These are phyloP conservation scores for Drosophila ogumai DNA, from an alignment of 1,140 invertebrate genomes.

Conservation along the genomic window DNA sequence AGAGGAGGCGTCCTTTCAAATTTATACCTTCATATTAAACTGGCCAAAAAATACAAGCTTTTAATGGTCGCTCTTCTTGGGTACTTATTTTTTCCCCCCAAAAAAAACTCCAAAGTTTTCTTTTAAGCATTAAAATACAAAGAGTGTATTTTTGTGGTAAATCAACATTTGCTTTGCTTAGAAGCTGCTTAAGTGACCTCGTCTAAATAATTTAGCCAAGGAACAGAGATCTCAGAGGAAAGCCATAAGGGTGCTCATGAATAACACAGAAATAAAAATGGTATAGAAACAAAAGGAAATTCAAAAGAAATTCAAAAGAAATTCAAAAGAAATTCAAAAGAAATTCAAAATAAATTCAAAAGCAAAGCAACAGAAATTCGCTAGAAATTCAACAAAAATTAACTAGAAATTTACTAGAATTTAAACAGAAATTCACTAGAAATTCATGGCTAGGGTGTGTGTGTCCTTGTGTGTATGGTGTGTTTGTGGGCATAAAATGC, in stretches of 20 bases:
- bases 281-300: slow-evolving; percentile 32
- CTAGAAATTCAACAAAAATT: not conserved
- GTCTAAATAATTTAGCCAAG: slow-evolving; percentile 18
- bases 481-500: slow-evolving; percentile 13
- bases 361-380: too few species aligned
- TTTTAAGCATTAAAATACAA: slow-evolving; percentile 1
- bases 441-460: not conserved
- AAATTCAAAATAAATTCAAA: too few species aligned
- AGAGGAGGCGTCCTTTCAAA: slow-evolving; percentile 28
- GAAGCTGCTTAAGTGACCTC: slow-evolving; percentile 35
- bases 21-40: slow-evolving; percentile 74
- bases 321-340: too few species aligned
- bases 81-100: not conserved
- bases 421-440: not conserved
- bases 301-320: too few species aligned
- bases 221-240: not conserved
- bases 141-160: not conserved
- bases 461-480: not conserved
- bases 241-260: slow-evolving; percentile 5
- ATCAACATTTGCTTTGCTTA: slow-evolving; percentile 45
- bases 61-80: not conserved
- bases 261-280: slow-evolving; percentile 38
- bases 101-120: not conserved
- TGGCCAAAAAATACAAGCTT: slow-evolving; percentile 9
- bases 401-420: not conserved